These are phyloP conservation scores for Basileuterus tristriatus DNA, from an alignment of 2,797 vertebrate species.

Conservation along the genomic window DNA sequence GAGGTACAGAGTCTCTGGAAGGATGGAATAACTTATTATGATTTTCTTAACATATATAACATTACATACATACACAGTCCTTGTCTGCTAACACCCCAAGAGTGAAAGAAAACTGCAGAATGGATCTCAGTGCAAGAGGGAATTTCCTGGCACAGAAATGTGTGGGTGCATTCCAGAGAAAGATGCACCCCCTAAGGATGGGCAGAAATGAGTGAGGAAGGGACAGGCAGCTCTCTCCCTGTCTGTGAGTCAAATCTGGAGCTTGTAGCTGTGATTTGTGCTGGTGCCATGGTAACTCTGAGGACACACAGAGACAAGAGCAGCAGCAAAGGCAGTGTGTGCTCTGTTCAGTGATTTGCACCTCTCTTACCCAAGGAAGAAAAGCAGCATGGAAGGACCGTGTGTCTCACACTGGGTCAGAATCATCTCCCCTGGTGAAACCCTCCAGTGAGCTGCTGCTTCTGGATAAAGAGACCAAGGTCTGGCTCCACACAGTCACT, in stretches of 20 bases:
- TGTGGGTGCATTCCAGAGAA: background rate
- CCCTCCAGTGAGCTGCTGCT: background rate
- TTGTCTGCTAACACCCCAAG: background rate
- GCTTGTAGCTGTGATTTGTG: background rate
- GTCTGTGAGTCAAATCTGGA: background rate
- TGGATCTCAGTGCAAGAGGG: background rate
- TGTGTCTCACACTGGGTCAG: background rate
- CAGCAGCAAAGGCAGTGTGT: background rate
- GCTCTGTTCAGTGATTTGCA: background rate
- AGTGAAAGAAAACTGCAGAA: background rate
- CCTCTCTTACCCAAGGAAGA: background rate
- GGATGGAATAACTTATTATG: background rate
- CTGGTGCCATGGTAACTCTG: slow-evolving; percentile 4
- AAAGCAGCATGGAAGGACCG: rapidly evolving
- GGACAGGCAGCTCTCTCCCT: background rate
- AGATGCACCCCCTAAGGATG: background rate
- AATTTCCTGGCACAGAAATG: background rate
- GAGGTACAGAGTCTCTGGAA: background rate
- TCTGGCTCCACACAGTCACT: background rate
- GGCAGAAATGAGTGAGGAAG: background rate
- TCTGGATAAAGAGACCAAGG: background rate
- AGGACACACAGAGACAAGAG: background rate
- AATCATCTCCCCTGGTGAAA: background rate
- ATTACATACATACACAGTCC: too few species aligned
- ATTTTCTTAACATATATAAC: background rate